Base-by-base conservation (phyloP, 2,797 vertebrate genomes). In the Sebastes oblongus region DNA sequence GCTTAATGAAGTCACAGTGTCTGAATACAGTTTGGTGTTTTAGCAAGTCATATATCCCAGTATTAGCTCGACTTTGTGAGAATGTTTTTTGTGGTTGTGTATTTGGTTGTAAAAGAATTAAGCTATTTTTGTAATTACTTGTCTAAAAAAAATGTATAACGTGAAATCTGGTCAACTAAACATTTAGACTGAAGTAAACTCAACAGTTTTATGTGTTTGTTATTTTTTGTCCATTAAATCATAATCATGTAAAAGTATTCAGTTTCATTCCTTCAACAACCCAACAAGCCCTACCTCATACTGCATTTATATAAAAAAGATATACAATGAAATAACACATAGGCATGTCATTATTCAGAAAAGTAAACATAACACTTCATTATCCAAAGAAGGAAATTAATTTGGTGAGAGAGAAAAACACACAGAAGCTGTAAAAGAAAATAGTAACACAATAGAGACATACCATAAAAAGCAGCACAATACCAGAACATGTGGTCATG, bases 121-220 rank as follows among this genome's bases (percentile, higher is more conserved):
- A 93, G 91, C 93, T 95, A 94, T 95, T 96, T 95, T 96, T 95
- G 90, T 95, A 94, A 94, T 92, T 92, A 87, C 86, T 88, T 89
- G 85, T 92, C 66, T 87, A 91, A 87, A 91, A 89, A 91, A 89
- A 36, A 34, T 93, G 84, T 91, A 86, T 83, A 89, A 92, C 79
- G 59, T 85, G 72, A 93, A 88, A 88, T 93, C 82, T 89, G 87
- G 86, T 94, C 80, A 91, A 90, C 77, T 89, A 84, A 94, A 92
- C 85, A 87, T 92, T 88, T 91, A 91, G 89, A 91, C 73, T 87
- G 76, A 93, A 93, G 92, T 93, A 85, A 94, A 92, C 66, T 30
- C 61, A 88, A 39, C 78, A 66, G 73, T 80, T 82, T 69, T 66
- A 70, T 83, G 72, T 56, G 72, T 24, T 46, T 54, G 50, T n/a